Conservation (phyloP, 1,140 invertebrate species). For the Stegodyphus dumicola region DNA sequence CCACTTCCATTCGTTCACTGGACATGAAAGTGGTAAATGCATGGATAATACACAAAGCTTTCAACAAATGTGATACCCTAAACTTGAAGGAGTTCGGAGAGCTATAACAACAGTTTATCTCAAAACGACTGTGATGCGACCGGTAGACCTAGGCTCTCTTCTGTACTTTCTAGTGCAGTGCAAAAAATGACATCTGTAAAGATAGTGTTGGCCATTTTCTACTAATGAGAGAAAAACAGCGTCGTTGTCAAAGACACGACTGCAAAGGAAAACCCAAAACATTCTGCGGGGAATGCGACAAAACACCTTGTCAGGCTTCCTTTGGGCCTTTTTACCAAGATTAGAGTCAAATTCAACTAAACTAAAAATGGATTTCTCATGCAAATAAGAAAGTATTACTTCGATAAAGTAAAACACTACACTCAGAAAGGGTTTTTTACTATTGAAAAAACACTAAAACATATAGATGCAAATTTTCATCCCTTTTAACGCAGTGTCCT, state of each 20-base stretch:
- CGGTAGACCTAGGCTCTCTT: neutral
- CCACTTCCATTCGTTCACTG: neutral
- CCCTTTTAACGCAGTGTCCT: neutral
- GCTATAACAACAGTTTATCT: neutral
- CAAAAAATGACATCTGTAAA: neutral
- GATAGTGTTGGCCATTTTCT: constrained; percentile 6
- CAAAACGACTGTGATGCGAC: neutral
- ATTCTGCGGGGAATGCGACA: neutral
- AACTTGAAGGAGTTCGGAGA: neutral
- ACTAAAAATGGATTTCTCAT: too few relatives aligned
- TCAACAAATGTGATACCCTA: constrained; percentile 11
- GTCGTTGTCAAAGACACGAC: neutral
- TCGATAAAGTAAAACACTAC: too few relatives aligned
- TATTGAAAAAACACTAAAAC: too few relatives aligned
- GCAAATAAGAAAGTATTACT: too few relatives aligned
- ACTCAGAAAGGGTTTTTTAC: too few relatives aligned
- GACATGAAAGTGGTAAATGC: constrained; percentile 1
- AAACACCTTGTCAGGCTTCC: neutral
- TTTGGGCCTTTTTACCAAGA: too few relatives aligned
- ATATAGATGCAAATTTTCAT: too few relatives aligned
- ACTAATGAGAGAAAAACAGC: constrained; percentile 1
- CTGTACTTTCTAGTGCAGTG: neutral
- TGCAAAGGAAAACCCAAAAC: constrained; percentile 16
- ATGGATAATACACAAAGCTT: neutral
- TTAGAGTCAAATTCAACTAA: too few relatives aligned